Percentiles rank a stretch among this genome's conserved stretches.
Conservation (phyloP, 1,140 invertebrate genomes). For the Phymorhynchus buccinoides region DNA sequence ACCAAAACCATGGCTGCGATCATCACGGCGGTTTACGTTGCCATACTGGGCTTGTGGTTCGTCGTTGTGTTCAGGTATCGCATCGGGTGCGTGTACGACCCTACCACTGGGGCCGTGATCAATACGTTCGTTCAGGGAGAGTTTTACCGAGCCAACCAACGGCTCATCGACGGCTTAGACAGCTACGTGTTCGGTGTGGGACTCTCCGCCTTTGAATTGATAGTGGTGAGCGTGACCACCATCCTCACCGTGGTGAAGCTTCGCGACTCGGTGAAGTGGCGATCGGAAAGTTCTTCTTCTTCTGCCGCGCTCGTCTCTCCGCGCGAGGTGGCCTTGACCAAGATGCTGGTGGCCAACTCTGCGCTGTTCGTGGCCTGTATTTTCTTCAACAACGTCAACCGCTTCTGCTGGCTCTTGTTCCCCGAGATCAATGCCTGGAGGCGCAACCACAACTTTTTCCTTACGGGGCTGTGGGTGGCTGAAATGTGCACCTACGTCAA, state of each 20-base stretch:
- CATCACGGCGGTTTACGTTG: not conserved
- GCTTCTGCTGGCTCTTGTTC: not conserved
- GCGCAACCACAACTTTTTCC: not conserved
- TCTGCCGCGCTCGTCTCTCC: not conserved
- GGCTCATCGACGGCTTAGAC: not conserved
- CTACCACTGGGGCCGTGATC: too few relatives aligned
- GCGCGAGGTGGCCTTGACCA: conserved; percentile 3
- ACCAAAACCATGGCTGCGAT: not conserved
- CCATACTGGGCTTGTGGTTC: not conserved
- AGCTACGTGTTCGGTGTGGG: not conserved
- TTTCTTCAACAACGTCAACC: not conserved
- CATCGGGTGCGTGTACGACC: conserved; percentile 4
- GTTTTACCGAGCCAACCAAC: not conserved
- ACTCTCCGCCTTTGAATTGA: not conserved
- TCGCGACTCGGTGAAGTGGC: not conserved
- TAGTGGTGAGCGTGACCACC: not conserved
- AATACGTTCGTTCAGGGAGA: not conserved
- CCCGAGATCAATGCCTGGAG: not conserved
- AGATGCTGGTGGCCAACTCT: conserved; percentile 1
- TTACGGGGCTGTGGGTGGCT: not conserved
- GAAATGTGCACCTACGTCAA: conserved; percentile 11
- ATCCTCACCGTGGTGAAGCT: conserved; percentile 13
- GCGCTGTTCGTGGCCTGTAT: not conserved
- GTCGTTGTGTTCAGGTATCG: not conserved
- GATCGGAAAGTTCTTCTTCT: not conserved